Base-by-base conservation (phyloP, 2,113 vertebrate species). In the Hystrix brachyura region DNA sequence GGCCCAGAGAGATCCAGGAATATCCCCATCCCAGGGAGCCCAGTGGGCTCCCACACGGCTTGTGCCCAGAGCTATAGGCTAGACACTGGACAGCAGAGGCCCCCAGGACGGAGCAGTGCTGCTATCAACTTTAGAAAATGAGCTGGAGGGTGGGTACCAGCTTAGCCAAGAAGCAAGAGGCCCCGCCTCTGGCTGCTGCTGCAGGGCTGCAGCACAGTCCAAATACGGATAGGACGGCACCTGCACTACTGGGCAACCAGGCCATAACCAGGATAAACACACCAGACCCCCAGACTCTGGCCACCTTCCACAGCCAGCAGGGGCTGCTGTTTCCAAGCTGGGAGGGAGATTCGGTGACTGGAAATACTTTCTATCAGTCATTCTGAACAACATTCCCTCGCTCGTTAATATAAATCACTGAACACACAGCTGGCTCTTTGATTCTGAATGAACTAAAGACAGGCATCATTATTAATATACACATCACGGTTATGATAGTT, bases 241-340 rank as follows among this genome's bases (percentile, higher is more conserved):
- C 55, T 12, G 0, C 1, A 3, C 38, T 38, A 38, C 38, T 1
- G 23, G 57, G 27, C 32, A 57, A 78, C 3, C 4, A n/a, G 29
- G 10, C 57, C 38, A 48, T 53, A 55, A n/a, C 53, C 53, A 21
- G 25, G 2, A 27, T 3, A 9, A 65, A 85, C 7, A 51, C 0
- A 32, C 32, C 71, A 64, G 11, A 10, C 38, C 38, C 69, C 67
- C 27, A 21, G 18, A 27, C 27, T 2, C 29, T 3, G 0, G 1
- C 60, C 87, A 3, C 21, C n/a, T 76, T 60, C 9, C 23, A 25
- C 0, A 0, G 34, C 46, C 29, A 15, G 51, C 2, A 34, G 11
- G 27, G 90, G 55, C 60, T 64, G 2, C 25, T 13, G 18, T 4
- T 72, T 76, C 62, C 62, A 57, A 46, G 65, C 48, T 34, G 82